Base-by-base conservation (phyloP, 1,140 invertebrate species). In the Phocides pigmalion region DNA sequence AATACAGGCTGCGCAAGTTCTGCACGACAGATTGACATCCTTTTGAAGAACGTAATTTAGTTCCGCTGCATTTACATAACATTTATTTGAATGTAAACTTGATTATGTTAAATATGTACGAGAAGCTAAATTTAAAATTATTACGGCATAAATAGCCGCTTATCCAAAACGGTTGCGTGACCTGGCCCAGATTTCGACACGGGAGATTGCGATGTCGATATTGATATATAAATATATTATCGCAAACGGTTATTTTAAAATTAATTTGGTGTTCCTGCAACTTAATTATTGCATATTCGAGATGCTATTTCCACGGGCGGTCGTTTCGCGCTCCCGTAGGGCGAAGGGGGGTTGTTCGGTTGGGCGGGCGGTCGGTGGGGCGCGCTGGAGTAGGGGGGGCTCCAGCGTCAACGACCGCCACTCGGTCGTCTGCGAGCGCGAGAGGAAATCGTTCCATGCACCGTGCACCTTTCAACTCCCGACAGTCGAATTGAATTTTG, bases 361-460 rank as follows among this genome's bases (percentile, higher is more conserved):
- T 81, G 76, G 84, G 84, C 81, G 84, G 84, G 79, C 82, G 75
- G 82, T 72, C 80, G 77, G 81, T 79, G 79, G 80, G 81, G 78
- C 71, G 62, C 59, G 11, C 65, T 72, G 66, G 64, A 65, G 64
- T 72, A 63, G 68, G 69, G 79, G 76, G 71, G 70, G 62, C 68
- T 72, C 74, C 79, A 81, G 78, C 87, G 87, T 89, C 87, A 89
- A 90, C 85, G 87, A 88, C 87, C 87, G 87, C 76, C 85, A 84
- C 81, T 90, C 81, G 72, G 63, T 74, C 64, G 81, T 82, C 82
- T 81, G 81, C 75, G 65, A 74, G 53, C 81, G 84, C 65, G 76
- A 70, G 79, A 79, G 76, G 68, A 79, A 72, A 77, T 74, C 79
- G 82, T 73, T 67, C 66, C 70, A 53, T 64, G 73, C 71, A 66